Base-by-base conservation (phyloP, 2,113 vertebrate species). In the Chloebia gouldiae region DNA sequence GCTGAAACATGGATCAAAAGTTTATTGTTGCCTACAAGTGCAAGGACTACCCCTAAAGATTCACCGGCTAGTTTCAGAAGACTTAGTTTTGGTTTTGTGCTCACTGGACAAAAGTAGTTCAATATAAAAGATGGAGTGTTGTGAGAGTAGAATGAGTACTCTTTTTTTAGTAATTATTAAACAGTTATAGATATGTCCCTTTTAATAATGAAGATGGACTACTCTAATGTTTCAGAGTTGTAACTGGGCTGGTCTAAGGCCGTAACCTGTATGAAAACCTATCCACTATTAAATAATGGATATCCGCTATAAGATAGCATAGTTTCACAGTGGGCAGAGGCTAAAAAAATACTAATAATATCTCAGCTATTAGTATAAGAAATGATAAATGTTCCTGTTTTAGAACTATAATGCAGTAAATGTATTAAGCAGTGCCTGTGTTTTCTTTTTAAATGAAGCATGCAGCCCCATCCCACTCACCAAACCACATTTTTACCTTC, bases 391-490 rank as follows among this genome's bases (percentile, higher is more conserved):
- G 24, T 65, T 82, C 37, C 22, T 16, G 42, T 89, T 95, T 72
- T 61, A 69, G 23, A 85, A 45, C 13, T 22, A 22, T 28, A 81
- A 82, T 42, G 39, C 16, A 61, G 53, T 71, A 92, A 91, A 87
- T 39, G 21, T 68, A 37, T 70, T 77, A 81, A 81, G 50, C 66
- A 85, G 53, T 42, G 21, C 18, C 57, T 33, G 13, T 85, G 53
- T 57, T 90, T 93, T 76, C 49, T 63, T 78, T 90, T 94, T 70
- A 94, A 88, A 88, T 90, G 82, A 88, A 93, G 71, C 60, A 64
- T 56, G n/a, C 19, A 40, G 24, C 15, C 40, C 42, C 35, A 77
- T 77, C 54, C 6, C 2, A 73, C 33, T 40, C 44, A 60, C 20
- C 6, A 81, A 88, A 54, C 25, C 12, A 5, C 7, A 13, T 60